Evolutionary conservation across 2,797 vertebrate genomes (phyloP), one percentile per base, ranked within the genome.

Genomic region (Sylvia borin): DNA sequence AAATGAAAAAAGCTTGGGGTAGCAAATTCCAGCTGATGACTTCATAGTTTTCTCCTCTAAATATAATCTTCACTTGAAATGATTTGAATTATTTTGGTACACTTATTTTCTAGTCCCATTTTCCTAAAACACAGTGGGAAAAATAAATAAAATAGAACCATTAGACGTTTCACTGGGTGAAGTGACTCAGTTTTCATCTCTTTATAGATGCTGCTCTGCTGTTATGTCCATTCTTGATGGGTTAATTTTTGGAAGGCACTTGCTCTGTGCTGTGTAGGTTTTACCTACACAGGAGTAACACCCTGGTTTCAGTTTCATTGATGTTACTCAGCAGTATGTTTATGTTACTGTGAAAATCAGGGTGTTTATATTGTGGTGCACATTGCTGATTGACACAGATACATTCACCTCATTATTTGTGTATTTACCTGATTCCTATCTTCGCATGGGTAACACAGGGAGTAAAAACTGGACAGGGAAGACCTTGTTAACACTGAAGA

Each of bases 21-120:
- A 87, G 92, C 84, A 86, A 43, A 88, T 94, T 93, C 32, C 58
- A 76, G 36, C 75, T 83, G 48, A 48, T 95, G 65, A 58, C 53
- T 88, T 96, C 57, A 62, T 40, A 7, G 66, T 47, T 29, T 47
- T 91, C 80, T 80, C 32, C 50, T 75, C 55, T 83, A 66, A 90
- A 81, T 48, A 13, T 26, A 60, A 38, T 67, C 57, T 51, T 65
- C 26, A n/a, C 65, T 51, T 81, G 19, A 54, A 81, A 58, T 66
- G 8, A 42, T 65, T 64, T 53, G 24, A 43, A 76, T 18, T 66
- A 16, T 85, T 82, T 82, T 81, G 40, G 32, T 80, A 9, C 7
- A 43, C 31, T 83, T 80, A 40, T 17, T 92, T 73, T 73, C 72
- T 92, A 57, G 32, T 70, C 43, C 57, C 2, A 3, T 88, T 80